phyloP scores from a whole-genome alignment of 2,113 vertebrate genomes.

The Corynorhinus townsendii region DNA sequence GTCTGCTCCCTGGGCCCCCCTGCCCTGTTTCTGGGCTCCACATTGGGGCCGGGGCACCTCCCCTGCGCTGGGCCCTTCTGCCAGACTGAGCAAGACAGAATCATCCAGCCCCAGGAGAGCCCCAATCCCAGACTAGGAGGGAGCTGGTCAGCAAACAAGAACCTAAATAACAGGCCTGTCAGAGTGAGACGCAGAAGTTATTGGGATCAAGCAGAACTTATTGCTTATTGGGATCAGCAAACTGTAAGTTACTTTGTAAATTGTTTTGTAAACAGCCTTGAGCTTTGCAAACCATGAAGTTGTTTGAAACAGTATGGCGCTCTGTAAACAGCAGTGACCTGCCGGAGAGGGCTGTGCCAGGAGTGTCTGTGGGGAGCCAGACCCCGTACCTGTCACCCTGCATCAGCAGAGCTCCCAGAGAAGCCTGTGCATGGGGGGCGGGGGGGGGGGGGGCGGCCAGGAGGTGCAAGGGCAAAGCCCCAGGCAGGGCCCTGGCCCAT shows the following conservation, averaged over 20 bases:
- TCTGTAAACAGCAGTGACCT: background rate
- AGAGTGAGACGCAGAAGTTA: background rate
- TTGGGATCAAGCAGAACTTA: background rate
- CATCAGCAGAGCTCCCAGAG: background rate
- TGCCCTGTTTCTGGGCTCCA: background rate
- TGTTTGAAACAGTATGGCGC: background rate
- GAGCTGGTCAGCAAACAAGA: background rate
- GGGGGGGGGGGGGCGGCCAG: too few species aligned
- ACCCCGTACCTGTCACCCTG: background rate
- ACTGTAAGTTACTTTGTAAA: background rate
- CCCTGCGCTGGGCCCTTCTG: background rate
- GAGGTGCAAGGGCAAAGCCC: background rate
- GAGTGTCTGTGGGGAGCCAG: background rate
- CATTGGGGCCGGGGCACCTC: background rate
- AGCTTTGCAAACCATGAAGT: background rate
- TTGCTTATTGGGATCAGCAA: background rate
- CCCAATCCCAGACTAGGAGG: background rate
- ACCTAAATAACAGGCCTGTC: background rate
- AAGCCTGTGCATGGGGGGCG: fast-evolving
- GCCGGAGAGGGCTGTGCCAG: background rate
- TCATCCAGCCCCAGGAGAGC: background rate
- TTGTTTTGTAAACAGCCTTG: background rate
- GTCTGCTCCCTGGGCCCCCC: background rate
- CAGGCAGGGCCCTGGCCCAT: background rate
- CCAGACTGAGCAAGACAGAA: background rate